Conservation (phyloP, 2,888 invertebrate species). For the Dasysyrphus albostriatus region DNA sequence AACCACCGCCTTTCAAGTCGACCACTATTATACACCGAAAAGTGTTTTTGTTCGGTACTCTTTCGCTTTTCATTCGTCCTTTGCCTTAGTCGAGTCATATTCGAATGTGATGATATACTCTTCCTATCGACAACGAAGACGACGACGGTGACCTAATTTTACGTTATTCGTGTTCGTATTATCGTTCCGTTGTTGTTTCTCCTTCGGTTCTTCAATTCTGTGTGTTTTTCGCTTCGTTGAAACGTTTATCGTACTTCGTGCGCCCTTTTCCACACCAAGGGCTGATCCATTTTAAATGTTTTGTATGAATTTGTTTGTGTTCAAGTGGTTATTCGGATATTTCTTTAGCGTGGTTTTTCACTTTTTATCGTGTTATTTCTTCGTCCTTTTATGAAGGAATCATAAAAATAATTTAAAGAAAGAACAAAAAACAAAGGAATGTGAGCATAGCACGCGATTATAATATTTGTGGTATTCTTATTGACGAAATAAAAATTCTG, state of each 20-base stretch:
- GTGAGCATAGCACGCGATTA: conserved; percentile 62
- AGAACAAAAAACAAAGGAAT: conserved; percentile 31
- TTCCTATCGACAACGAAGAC: conserved; percentile 43
- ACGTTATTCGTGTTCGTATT: conserved; percentile 60
- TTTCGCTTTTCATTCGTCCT: conserved; percentile 42
- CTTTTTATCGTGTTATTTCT: conserved; percentile 35
- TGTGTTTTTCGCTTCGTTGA: conserved; percentile 37
- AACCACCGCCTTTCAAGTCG: conserved; percentile 57
- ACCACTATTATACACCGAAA: conserved; percentile 42
- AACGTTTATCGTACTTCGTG: conserved; percentile 26
- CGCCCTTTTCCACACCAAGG: conserved; percentile 28
- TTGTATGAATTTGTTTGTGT: conserved; percentile 7
- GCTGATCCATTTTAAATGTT: conserved; percentile 41
- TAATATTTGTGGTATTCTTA: conserved; percentile 51
- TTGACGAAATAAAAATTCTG: conserved; percentile 47
- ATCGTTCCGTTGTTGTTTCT: conserved; percentile 44
- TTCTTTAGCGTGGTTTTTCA: conserved; percentile 44
- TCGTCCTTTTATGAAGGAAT: conserved; percentile 44
- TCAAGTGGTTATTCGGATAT: conserved; percentile 39
- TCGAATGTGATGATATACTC: conserved; percentile 52
- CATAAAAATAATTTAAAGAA: conserved; percentile 11
- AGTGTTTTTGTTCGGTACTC: conserved; percentile 65
- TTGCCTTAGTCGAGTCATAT: conserved; percentile 18
- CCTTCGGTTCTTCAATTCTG: conserved; percentile 28
- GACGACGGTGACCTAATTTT: conserved; percentile 68